Conservation (phyloP, 2,797 vertebrate genomes). For the Catamblyrhynchus diadema region DNA sequence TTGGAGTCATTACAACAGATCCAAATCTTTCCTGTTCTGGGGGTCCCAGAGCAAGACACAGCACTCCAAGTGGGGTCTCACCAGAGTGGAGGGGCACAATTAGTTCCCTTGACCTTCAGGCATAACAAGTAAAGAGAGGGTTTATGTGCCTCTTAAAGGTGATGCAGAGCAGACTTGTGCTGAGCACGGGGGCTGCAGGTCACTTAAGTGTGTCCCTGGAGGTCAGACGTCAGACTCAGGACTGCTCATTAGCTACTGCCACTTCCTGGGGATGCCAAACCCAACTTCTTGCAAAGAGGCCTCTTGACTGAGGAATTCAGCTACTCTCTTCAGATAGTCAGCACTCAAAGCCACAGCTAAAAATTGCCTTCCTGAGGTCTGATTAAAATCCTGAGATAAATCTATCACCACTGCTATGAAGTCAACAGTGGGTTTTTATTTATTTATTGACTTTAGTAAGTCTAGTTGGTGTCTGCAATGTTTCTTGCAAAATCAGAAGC, state of each 20-base stretch:
- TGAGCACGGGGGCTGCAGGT: background rate
- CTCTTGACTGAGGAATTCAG: constrained; percentile 64
- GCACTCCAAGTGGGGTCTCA: background rate
- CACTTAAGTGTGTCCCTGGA: background rate
- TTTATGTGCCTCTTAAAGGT: background rate
- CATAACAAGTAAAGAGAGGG: background rate
- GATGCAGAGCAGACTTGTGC: background rate
- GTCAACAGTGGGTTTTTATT: background rate
- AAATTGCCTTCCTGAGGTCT: constrained; percentile 56
- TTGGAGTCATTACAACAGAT: background rate
- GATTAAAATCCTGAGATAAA: constrained; percentile 52
- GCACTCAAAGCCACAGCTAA: constrained; percentile 55
- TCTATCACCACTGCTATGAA: background rate
- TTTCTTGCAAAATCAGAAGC: background rate
- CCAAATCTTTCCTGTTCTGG: background rate
- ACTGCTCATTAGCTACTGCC: constrained; percentile 12
- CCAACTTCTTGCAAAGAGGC: constrained; percentile 16
- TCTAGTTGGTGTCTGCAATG: background rate
- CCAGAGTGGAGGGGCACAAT: background rate
- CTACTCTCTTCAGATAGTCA: background rate
- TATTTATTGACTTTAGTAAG: background rate
- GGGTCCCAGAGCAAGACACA: background rate
- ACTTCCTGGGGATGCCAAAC: constrained; percentile 19
- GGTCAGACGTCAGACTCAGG: background rate
- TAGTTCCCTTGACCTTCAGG: background rate